A percentile compares a stretch with the other conserved stretches of the same genome.
phyloP scores from a whole-genome alignment of 2,888 invertebrate species.

The Galerucella calmariensis region DNA sequence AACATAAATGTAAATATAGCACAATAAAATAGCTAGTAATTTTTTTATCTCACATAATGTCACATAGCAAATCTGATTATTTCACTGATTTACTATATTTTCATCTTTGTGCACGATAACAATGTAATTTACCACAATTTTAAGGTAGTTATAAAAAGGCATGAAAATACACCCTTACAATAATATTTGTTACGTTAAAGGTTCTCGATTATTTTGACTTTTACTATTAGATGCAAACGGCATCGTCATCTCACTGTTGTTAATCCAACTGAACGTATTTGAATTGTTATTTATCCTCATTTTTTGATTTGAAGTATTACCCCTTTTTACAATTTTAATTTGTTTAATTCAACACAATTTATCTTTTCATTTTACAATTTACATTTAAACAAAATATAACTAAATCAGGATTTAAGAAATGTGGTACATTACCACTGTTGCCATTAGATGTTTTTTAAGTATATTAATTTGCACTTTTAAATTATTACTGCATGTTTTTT shows the following conservation, averaged over 20 bases:
- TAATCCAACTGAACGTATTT: neutral
- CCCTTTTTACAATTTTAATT: neutral
- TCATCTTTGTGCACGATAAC: constrained; percentile 14
- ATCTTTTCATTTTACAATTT: constrained; percentile 5
- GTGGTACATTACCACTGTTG: constrained; percentile 14
- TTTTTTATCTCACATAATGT: constrained; percentile 3
- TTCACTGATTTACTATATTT: constrained; percentile 17
- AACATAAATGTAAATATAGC: neutral
- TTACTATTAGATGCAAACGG: neutral
- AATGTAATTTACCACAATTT: constrained; percentile 18
- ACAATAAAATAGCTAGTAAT: neutral
- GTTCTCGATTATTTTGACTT: neutral
- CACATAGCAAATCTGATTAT: neutral
- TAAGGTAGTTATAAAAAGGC: constrained; percentile 21
- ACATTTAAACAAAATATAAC: constrained; percentile 1
- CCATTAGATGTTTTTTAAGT: constrained; percentile 23
- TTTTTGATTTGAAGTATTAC: neutral
- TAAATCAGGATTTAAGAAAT: constrained; percentile 10
- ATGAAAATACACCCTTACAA: constrained; percentile 9
- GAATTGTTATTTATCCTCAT: neutral
- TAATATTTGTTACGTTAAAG: neutral
- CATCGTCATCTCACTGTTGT: neutral
- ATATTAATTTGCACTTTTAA: constrained; percentile 44
- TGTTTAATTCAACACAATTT: neutral
- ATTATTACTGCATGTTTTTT: constrained; percentile 54